Base-by-base conservation (phyloP, 2,113 vertebrate genomes). In the Eulemur rufifrons region DNA sequence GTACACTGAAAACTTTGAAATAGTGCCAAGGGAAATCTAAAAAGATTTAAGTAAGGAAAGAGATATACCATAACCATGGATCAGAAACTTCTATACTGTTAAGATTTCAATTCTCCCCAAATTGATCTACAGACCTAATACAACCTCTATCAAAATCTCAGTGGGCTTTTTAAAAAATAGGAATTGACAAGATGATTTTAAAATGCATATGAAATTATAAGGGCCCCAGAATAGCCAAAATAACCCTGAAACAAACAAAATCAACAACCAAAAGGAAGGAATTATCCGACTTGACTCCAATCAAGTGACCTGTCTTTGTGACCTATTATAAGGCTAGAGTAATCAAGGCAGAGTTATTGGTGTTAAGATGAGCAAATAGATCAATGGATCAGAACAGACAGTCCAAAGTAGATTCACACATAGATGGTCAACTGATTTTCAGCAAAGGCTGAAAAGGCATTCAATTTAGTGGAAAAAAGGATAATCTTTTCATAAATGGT, bases 291-390 rank as follows among this genome's bases (percentile, higher is more conserved):
- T 20, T n/a, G 8, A 29, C 32, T 8, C 63, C 15, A n/a, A 18
- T 52, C 50, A 52, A 52, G 50, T 52, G 50, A 52, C 50, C 0
- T 3, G 3, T 52, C 52, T 54, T 15, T 54, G 18, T 18, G 50
- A 66, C 23, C 45, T 32, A 0, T 7, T 12, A 18, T 17, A 63
- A 54, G 47, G 56, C 64, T 32, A 39, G 39, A 39, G 39, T 39
- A 39, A 39, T 39, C 54, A 13, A 13, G 1, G 8, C 5, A 15
- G 37, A 0, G 12, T 23, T 4, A 13, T 0, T 29, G 17, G 12
- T 1, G 3, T 47, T 12, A 12, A 39, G 50, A 47, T 3, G n/a
- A 9, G 29, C 54, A 32, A 29, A 34, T 0, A 59, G 10, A 23
- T 37, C 63, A 68, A 29, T 1, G 29, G 59, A 37, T 18, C 37